Conservation (phyloP, 2,113 vertebrate genomes). For the Dromaius novaehollandiae region DNA sequence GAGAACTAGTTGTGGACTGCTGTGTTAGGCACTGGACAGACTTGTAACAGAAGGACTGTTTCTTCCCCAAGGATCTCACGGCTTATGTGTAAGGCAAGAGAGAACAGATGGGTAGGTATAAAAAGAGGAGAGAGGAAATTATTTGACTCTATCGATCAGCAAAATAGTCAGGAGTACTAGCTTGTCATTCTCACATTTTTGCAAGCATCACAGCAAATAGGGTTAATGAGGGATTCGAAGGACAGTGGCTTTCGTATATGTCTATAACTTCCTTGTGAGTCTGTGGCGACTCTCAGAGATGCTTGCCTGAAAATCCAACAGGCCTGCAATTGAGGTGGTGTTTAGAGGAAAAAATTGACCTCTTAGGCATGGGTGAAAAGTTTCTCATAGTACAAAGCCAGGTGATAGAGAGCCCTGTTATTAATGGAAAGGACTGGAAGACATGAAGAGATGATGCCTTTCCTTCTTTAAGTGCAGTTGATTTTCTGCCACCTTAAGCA, state of each 20-base stretch:
- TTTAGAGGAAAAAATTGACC: background rate
- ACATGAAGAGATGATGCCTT: background rate
- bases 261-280: background rate
- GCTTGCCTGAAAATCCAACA: background rate
- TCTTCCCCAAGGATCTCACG: background rate
- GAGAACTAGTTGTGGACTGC: background rate
- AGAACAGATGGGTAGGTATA: background rate
- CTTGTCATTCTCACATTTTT: conserved; percentile 17
- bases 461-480: background rate
- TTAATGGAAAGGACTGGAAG: background rate
- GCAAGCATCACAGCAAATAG: background rate
- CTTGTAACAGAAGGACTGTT: background rate
- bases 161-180: conserved; percentile 1
- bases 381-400: background rate
- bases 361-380: background rate
- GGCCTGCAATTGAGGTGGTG: background rate
- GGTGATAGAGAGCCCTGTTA: background rate
- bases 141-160: conserved; percentile 20
- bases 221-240: conserved; percentile 15
- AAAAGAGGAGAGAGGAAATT: background rate
- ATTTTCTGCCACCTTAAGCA: background rate
- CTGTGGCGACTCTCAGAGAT: background rate
- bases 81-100: background rate
- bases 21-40: background rate
- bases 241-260: background rate